Percentiles rank a stretch among this genome's conserved stretches.
Evolutionary conservation across 2,113 vertebrate genomes (phyloP).

Genomic region (Aegypius monachus): DNA sequence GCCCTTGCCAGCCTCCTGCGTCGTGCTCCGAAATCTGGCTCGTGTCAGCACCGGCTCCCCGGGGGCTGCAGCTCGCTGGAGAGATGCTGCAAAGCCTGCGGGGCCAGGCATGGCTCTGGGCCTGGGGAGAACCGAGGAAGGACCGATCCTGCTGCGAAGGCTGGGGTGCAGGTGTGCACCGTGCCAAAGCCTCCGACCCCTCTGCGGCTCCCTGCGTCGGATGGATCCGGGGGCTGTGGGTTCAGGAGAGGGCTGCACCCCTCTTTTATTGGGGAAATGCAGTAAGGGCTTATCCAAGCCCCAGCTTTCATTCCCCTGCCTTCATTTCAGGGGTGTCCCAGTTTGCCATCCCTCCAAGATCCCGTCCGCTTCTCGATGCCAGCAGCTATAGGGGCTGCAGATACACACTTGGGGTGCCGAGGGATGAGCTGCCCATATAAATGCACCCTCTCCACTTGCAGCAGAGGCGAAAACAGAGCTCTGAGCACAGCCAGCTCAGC

Average conservation of each 20-base stretch:
- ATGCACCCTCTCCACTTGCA: fast-evolving
- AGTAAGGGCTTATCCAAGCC: not conserved
- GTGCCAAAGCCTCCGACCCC: not conserved
- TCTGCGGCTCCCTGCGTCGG: fast-evolving
- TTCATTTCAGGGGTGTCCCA: not conserved
- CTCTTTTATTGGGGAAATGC: fast-evolving
- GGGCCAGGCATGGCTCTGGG: not conserved
- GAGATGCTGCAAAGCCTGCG: not conserved
- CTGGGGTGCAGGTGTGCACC: fast-evolving
- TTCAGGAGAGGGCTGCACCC: not conserved
- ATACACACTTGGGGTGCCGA: not conserved
- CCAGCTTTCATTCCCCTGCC: not conserved
- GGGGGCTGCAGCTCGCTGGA: not conserved
- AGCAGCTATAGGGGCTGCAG: not conserved
- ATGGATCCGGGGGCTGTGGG: fast-evolving
- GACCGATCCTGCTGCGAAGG: not conserved
- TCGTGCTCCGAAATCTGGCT: not conserved
- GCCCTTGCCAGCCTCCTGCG: not conserved
- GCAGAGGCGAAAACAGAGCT: not conserved
- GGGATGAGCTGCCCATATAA: not conserved
- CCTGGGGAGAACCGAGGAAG: not conserved
- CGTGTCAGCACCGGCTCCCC: not conserved
- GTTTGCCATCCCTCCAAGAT: not conserved
- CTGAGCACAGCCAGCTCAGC: not conserved
- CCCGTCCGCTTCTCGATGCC: fast-evolving